Conservation (phyloP, 2,113 vertebrate species). For the Ciconia stormi region DNA sequence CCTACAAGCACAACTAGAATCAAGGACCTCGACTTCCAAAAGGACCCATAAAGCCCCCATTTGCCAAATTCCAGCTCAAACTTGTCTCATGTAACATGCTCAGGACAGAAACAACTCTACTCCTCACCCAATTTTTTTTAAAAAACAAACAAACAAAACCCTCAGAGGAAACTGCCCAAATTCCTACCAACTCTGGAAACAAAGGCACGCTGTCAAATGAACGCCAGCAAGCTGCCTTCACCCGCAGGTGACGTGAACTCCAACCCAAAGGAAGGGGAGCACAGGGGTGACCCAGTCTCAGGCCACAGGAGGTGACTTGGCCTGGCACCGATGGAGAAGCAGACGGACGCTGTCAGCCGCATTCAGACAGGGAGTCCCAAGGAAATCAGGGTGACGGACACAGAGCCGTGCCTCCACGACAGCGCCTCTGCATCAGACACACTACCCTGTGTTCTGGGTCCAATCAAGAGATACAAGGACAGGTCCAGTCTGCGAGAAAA, state of each 20-base stretch:
- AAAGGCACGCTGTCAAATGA: background rate
- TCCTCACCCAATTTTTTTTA: background rate
- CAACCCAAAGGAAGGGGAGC: background rate
- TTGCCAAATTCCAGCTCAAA: background rate
- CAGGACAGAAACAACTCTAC: background rate
- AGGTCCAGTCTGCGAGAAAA: background rate
- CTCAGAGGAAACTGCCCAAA: background rate
- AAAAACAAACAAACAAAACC: background rate
- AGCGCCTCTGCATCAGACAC: too few relatives aligned
- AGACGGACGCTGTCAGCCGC: background rate
- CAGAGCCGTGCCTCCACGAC: background rate
- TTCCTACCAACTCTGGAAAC: background rate
- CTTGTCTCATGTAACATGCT: fast-evolving
- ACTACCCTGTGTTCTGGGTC: fast-evolving
- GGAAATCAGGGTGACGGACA: background rate
- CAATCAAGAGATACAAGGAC: background rate
- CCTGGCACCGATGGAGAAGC: background rate
- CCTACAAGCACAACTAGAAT: background rate
- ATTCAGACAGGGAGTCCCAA: background rate
- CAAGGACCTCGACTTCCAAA: background rate
- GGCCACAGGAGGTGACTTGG: background rate
- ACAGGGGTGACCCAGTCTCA: fast-evolving
- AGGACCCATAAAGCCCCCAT: background rate
- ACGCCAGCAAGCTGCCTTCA: background rate
- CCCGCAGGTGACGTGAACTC: background rate